Evolutionary conservation across 2,888 invertebrate species (phyloP), one percentile per base, ranked within the genome.

Genomic region (Alcis repandata): DNA sequence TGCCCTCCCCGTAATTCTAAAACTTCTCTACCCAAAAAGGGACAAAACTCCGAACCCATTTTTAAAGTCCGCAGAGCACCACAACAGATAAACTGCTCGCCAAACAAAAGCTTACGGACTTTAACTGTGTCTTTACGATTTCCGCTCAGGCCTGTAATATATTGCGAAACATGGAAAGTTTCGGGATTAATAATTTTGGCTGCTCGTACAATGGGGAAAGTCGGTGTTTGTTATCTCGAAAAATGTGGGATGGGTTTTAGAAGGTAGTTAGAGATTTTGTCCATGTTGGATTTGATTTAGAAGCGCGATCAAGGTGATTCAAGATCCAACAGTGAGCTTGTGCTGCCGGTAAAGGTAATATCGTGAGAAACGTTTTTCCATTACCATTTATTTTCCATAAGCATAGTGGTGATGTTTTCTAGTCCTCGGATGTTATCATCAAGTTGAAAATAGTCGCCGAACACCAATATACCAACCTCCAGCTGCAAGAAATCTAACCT

Each of bases 131-230:
- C 65, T 65, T 65, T 65, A 65, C 60, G 59, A 56, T 64, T 54
- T 59, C 53, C 59, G 52, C 17, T 63, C 48, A 32, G 48, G 40
- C 45, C n/a, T 15, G 13, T 51, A 53, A 63, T 68, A 70, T 72
- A 70, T 70, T 65, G 70, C 63, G 63, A 59, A 66, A 67, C 64
- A 72, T 49, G 60, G 52, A 64, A 64, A 57, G 52, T 65, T 65
- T 54, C 2, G 17, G 32, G 53, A 59, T 63, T 63, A 59, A 58
- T 63, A 58, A 59, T 63, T 63, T 54, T 63, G 59, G 40, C 9
- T 43, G 36, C 51, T 49, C 32, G 48, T 10, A 51, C 22, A 36
- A 52, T 36, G 17, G 40, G 15, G 22, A 27, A 58, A 58, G 20
- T 56, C 52, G 4, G 19, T 52, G 51, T 63, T 57, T 63, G 57